phyloP scores from a whole-genome alignment of 2,113 vertebrate genomes.

The Trematomus loennbergii region DNA sequence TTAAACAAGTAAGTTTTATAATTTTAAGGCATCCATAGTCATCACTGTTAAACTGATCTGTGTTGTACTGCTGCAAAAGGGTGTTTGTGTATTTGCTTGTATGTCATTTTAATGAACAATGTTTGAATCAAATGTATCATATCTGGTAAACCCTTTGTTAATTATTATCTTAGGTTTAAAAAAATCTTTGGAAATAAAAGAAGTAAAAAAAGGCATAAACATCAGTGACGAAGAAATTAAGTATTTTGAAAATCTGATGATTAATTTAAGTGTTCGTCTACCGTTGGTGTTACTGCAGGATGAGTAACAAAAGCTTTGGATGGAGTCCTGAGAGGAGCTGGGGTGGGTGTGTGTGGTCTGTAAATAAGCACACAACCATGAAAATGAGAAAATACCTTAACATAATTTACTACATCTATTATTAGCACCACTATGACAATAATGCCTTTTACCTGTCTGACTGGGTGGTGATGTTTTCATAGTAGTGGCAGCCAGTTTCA shows the following conservation, averaged over 20 bases:
- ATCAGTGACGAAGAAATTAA: neutral
- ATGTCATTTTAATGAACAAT: too few species aligned
- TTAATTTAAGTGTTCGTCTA: constrained; percentile 32
- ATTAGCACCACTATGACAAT: too few species aligned
- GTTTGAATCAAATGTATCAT: too few species aligned
- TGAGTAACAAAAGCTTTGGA: constrained; percentile 68
- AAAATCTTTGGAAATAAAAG: too few species aligned
- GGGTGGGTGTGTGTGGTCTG: constrained; percentile 69
- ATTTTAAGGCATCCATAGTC: neutral
- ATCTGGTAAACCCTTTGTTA: too few species aligned
- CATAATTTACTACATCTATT: neutral
- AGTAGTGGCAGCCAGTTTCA: constrained; percentile 79
- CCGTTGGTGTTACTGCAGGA: constrained; percentile 52
- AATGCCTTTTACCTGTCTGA: constrained; percentile 47
- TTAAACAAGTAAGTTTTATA: too few species aligned
- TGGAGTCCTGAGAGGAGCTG: constrained; percentile 79
- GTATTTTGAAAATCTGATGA: neutral
- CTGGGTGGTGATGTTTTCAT: constrained; percentile 40
- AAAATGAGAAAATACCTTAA: neutral
- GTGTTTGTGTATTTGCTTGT: too few species aligned
- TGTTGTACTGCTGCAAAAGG: too few species aligned
- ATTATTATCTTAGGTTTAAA: too few species aligned
- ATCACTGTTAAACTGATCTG: neutral
- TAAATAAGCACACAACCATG: neutral
- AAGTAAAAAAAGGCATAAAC: neutral